Percentiles rank a stretch among this genome's conserved stretches.
Conservation (phyloP, 2,113 vertebrate species). For the Chroicocephalus ridibundus region DNA sequence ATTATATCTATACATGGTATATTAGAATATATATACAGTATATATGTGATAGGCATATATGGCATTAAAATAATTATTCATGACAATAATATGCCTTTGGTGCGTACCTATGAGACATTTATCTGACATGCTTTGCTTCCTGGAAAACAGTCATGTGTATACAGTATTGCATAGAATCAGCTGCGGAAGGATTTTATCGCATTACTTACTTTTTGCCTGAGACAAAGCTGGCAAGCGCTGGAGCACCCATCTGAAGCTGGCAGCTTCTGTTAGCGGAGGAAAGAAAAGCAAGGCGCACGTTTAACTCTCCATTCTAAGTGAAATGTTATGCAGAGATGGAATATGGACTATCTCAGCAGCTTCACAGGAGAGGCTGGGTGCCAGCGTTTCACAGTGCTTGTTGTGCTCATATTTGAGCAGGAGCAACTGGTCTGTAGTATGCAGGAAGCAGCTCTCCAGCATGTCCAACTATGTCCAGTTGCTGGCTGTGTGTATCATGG, state of each 20-base stretch:
- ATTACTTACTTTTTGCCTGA: not conserved
- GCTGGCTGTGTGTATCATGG: not conserved
- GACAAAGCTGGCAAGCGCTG: not conserved
- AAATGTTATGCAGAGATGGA: not conserved
- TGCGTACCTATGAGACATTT: not conserved
- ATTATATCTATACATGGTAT: not conserved
- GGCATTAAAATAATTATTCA: not conserved
- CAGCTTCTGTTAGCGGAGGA: not conserved
- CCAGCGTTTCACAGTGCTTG: not conserved
- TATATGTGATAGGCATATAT: not conserved
- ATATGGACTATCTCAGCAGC: not conserved
- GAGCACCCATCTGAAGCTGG: not conserved
- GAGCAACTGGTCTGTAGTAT: not conserved
- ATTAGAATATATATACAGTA: not conserved
- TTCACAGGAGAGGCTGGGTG: not conserved
- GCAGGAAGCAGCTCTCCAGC: not conserved
- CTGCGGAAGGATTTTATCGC: not conserved
- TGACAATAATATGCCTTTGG: not conserved
- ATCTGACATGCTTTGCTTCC: not conserved
- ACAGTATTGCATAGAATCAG: not conserved
- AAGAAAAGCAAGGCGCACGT: not conserved
- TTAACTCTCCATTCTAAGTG: not conserved
- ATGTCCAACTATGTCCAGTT: not conserved
- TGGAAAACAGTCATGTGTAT: not conserved
- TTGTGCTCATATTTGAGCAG: not conserved